Conservation (phyloP, 1,140 invertebrate species). For the Drosophila sp. region DNA sequence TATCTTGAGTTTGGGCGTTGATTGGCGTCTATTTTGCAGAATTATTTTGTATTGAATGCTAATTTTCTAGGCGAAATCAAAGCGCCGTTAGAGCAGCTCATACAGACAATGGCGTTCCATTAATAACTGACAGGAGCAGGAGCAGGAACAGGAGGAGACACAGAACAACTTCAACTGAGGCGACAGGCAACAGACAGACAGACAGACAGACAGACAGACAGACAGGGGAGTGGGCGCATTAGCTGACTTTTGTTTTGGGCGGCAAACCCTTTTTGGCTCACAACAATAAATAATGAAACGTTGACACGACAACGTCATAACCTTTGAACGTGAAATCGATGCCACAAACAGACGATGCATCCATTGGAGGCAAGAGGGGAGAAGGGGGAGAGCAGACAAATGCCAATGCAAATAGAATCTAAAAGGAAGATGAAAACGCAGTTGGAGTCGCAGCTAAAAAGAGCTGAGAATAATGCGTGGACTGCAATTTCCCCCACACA, state of each 20-base stretch:
- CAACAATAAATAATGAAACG: conserved; percentile 84
- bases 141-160: conserved; percentile 15
- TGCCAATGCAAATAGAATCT: conserved; percentile 15
- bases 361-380: conserved; percentile 2
- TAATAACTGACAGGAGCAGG: conserved; percentile 75
- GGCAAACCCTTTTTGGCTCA: conserved; percentile 72
- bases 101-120: conserved; percentile 74
- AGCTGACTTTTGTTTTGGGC: conserved; percentile 75
- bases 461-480: conserved; percentile 41
- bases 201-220: conserved; percentile 39
- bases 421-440: not conserved
- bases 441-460: not conserved
- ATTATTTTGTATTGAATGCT: conserved; percentile 77
- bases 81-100: conserved; percentile 59
- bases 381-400: not conserved
- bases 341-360: conserved; percentile 9
- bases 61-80: conserved; percentile 73
- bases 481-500: conserved; percentile 24
- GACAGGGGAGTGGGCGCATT: conserved; percentile 76
- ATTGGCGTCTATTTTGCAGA: conserved; percentile 64
- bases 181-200: conserved; percentile 37
- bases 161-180: conserved; percentile 59
- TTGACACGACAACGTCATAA: conserved; percentile 85
- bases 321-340: conserved; percentile 83
- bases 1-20: conserved; percentile 59